A percentile compares a stretch with the other conserved stretches of the same genome.
phyloP scores from a whole-genome alignment of 2,113 vertebrate species.

The Dipodomys spectabilis region DNA sequence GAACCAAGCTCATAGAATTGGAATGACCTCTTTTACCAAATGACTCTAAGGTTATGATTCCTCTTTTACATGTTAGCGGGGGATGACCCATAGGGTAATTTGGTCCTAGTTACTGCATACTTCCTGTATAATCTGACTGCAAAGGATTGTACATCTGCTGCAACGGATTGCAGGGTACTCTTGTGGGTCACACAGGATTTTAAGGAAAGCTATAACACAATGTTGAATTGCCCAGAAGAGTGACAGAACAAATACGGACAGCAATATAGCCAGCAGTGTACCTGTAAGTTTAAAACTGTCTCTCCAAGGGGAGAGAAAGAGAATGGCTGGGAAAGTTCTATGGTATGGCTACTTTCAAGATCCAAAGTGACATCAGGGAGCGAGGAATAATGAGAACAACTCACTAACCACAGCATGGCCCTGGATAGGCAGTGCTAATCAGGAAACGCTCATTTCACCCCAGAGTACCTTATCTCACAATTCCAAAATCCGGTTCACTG shows the following conservation, averaged over 20 bases:
- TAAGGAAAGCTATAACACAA: not conserved
- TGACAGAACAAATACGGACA: not conserved
- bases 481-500: not conserved
- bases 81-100: not conserved
- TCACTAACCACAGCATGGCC: not conserved
- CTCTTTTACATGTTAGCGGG: not conserved
- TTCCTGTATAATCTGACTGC: not conserved
- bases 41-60: slow-evolving; percentile 19
- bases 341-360: not conserved
- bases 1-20: slow-evolving; percentile 42
- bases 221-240: not conserved
- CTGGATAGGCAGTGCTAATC: not conserved
- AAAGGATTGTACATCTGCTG: not conserved
- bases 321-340: not conserved
- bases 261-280: not conserved
- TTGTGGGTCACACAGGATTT: not conserved
- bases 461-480: not conserved
- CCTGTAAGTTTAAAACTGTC: not conserved
- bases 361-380: not conserved
- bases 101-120: not conserved
- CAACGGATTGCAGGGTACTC: not conserved
- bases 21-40: slow-evolving; percentile 59
- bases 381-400: not conserved
- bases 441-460: not conserved
- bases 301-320: not conserved